Base-by-base conservation (phyloP, 2,113 vertebrate species). In the Copsychus sechellarum region DNA sequence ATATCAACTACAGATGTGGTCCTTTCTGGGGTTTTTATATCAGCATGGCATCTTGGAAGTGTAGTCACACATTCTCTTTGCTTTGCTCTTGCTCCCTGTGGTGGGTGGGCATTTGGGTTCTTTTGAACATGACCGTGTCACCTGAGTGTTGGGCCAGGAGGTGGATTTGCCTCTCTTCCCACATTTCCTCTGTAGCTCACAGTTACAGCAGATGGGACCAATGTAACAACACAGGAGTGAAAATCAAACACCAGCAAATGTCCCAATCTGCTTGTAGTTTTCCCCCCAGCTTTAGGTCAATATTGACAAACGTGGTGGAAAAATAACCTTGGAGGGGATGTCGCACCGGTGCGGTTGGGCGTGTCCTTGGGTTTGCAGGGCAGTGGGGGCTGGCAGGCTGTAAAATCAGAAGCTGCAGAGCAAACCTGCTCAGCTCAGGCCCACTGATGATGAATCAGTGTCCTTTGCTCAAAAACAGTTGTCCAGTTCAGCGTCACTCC, bases 341-440 rank as follows among this genome's bases (percentile, higher is more conserved):
- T 61, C 0, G 0, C 16, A 7, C 53, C 22, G 61, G 65, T 83
- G 88, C 0, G 1, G 29, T 3, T 33, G 31, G 65, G 48, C 62
- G 34, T 0, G 1, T 80, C 79, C 56, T n/a, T 7, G 81, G 60
- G 25, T 62, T 36, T 0, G 1, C 0, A 2, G 54, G 56, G 69
- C 56, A 31, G 8, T 8, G 64, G 65, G 67, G 67, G n/a, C 48
- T 4, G 3, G 8, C 11, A 1, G 0, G 0, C 2, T 53, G 12
- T 22, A 23, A 50, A 73, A 56, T 21, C 76, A 73, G 56, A 80
- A 88, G 86, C 91, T 90, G 56, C 76, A 76, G 28, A 77, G 74
- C 58, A 90, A 50, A 82, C n/a, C 42, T 0, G 0, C 14, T 14
- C 1, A 1, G 5, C 70, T 88, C 31, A 56, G 50, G 23, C 20